A percentile compares a stretch with the other conserved stretches of the same genome.
These are phyloP conservation scores for Zophobas morio DNA, from an alignment of 1,140 invertebrate species.

Conservation along the genomic window DNA sequence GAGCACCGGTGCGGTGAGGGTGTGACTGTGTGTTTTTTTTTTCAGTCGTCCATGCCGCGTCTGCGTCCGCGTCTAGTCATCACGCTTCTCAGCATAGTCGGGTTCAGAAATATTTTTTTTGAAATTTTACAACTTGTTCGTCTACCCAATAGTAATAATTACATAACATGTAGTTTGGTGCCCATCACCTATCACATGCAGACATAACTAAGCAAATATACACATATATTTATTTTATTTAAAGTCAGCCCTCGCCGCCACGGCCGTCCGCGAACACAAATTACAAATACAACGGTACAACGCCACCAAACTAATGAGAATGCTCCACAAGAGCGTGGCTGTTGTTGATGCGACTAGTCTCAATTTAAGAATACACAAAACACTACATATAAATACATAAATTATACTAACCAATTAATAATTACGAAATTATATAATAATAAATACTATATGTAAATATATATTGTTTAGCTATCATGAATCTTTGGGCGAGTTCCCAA, in stretches of 20 bases:
- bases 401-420: constrained; percentile 60
- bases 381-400: constrained; percentile 66
- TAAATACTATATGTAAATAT: constrained; percentile 52
- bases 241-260: constrained; percentile 52
- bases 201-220: constrained; percentile 41
- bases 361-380: constrained; percentile 63
- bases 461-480: constrained; percentile 51
- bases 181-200: constrained; percentile 38
- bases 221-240: constrained; percentile 32
- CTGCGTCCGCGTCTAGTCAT: constrained; percentile 30
- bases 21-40: neutral
- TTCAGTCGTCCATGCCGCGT: constrained; percentile 31
- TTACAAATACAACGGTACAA: constrained; percentile 61
- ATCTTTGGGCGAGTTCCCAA: constrained; percentile 61
- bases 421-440: constrained; percentile 51
- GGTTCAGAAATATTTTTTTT: constrained; percentile 6
- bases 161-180: constrained; percentile 30
- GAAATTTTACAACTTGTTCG: neutral
- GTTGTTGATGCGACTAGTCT: constrained; percentile 63
- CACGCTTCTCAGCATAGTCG: constrained; percentile 27
- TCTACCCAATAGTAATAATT: neutral
- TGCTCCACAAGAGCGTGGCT: constrained; percentile 44
- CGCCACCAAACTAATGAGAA: constrained; percentile 54
- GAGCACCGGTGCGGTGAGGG: constrained; percentile 42
- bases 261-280: constrained; percentile 58